Conservation (phyloP, 2,888 invertebrate genomes). For the Pegoplata infirma region DNA sequence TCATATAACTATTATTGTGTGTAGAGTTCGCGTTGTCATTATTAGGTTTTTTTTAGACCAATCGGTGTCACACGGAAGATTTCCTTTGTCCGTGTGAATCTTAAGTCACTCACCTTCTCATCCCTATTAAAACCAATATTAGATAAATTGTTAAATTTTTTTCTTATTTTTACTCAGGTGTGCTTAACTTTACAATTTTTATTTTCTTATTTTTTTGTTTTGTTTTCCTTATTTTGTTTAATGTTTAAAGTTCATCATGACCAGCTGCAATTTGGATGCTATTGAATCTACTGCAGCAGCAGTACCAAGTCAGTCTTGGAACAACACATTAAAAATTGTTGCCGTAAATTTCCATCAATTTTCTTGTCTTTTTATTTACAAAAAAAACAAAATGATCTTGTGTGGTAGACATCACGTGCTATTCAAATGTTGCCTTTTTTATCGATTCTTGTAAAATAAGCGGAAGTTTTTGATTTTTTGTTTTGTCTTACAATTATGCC, state of each 20-base stretch:
- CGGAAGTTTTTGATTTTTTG: slow-evolving; percentile 7
- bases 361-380: slow-evolving; percentile 52
- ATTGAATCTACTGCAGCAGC: slow-evolving; percentile 20
- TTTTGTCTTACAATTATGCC: background rate
- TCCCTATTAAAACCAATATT: no score
- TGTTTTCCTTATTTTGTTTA: slow-evolving; percentile 32
- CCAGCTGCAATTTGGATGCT: slow-evolving; percentile 55
- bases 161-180: slow-evolving; percentile 59
- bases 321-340: slow-evolving; percentile 36
- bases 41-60: no score
- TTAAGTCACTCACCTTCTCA: no score
- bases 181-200: slow-evolving; percentile 39
- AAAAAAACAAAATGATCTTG: slow-evolving; percentile 37
- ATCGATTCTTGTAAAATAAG: background rate
- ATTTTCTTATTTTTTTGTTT: background rate
- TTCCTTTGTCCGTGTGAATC: no score
- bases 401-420: slow-evolving; percentile 40
- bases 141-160: slow-evolving; percentile 39
- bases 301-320: background rate
- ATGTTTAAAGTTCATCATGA: slow-evolving; percentile 57
- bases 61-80: no score
- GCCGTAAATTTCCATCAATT: slow-evolving; percentile 55
- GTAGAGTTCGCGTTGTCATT: no score
- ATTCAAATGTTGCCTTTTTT: slow-evolving; percentile 3
- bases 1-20: no score